phyloP scores from a whole-genome alignment of 2,797 vertebrate species.

The Cuculus canorus region DNA sequence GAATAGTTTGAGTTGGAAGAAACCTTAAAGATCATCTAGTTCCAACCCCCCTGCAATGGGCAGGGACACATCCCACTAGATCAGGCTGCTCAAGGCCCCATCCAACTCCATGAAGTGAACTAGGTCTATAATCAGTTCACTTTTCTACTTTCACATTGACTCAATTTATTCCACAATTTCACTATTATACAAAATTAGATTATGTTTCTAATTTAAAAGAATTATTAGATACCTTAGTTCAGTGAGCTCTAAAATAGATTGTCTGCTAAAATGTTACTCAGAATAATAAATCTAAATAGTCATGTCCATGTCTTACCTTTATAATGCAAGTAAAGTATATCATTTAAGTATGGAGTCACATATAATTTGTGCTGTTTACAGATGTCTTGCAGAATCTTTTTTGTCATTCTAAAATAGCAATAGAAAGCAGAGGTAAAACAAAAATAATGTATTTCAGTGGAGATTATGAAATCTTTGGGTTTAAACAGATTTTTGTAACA shows the following conservation, averaged over 20 bases:
- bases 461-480: not conserved
- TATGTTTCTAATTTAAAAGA: not conserved
- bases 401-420: constrained; percentile 85
- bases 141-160: not conserved
- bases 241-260: not conserved
- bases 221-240: not conserved
- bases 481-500: not conserved
- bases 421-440: not conserved
- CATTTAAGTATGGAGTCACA: constrained; percentile 88
- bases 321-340: constrained; percentile 91
- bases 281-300: not conserved
- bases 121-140: not conserved
- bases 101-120: not conserved
- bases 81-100: no score
- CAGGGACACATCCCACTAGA: no score
- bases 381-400: constrained; percentile 84
- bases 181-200: not conserved
- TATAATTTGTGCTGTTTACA: constrained; percentile 93
- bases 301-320: constrained; percentile 81
- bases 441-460: not conserved
- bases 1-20: no score
- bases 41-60: no score
- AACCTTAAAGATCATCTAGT: no score
- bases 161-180: not conserved
- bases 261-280: not conserved